Conservation (phyloP, 2,113 vertebrate genomes). For the Orcinus orca region DNA sequence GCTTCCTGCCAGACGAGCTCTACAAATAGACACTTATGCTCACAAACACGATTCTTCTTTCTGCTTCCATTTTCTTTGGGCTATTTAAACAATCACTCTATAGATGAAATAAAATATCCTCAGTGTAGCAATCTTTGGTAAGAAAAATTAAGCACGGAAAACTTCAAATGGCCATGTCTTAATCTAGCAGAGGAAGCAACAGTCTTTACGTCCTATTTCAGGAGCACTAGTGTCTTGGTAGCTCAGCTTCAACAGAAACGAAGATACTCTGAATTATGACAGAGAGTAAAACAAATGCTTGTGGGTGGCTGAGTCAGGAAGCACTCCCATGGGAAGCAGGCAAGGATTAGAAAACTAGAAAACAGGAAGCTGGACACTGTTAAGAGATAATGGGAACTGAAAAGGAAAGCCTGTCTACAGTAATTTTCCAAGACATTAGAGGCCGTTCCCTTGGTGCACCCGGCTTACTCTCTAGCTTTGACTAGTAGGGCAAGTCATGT, state of each 20-base stretch:
- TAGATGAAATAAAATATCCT: neutral
- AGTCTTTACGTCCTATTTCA: neutral
- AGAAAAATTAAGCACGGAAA: neutral
- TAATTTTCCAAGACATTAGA: neutral
- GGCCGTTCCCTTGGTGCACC: neutral
- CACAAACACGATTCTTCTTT: neutral
- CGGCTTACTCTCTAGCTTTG: neutral
- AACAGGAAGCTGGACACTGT: neutral
- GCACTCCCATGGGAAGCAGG: neutral
- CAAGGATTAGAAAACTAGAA: neutral
- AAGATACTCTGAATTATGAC: neutral
- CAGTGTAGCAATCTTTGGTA: neutral
- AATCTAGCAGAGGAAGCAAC: neutral
- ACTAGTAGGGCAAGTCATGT: neutral
- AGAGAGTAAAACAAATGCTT: neutral
- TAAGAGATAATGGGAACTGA: neutral
- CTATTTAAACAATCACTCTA: slow-evolving; percentile 9
- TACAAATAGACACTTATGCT: neutral
- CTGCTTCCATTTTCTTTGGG: neutral
- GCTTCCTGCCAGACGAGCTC: neutral
- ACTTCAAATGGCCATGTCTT: neutral
- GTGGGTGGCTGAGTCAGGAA: neutral
- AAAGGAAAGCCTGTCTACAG: neutral
- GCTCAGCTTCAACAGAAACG: neutral
- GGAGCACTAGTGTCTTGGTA: neutral